Conservation (phyloP, 2,113 vertebrate species). For the Dicaeum eximium region DNA sequence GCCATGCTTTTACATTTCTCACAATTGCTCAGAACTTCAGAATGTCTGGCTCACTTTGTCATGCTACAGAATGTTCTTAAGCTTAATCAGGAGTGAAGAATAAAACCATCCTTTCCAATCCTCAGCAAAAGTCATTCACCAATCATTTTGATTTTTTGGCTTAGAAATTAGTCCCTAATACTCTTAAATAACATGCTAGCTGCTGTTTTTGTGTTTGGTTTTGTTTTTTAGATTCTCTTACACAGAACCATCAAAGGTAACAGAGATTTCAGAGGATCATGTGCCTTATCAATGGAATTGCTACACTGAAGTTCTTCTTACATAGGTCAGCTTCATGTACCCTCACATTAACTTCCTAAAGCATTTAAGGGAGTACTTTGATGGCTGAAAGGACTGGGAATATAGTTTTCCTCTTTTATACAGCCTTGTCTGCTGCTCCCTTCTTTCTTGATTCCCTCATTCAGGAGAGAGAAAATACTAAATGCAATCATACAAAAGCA, state of each 20-base stretch:
- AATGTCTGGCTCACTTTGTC: not conserved
- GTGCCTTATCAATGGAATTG: rapidly evolving
- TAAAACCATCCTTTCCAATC: not conserved
- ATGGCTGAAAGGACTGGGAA: not conserved
- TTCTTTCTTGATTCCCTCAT: not conserved
- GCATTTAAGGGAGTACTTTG: rapidly evolving
- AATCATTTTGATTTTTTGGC: not conserved
- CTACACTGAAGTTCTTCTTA: not conserved
- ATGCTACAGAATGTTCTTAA: not conserved
- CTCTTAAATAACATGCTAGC: not conserved
- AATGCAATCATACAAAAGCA: not conserved
- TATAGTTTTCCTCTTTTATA: not conserved
- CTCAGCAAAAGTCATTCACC: rapidly evolving
- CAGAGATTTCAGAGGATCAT: not conserved
- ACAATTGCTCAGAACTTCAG: not conserved
- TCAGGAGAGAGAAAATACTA: not conserved
- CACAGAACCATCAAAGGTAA: not conserved
- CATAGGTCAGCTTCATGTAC: not conserved
- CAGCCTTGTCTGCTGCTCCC: not conserved
- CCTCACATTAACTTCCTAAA: not conserved
- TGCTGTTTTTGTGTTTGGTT: not conserved
- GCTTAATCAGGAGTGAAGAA: not conserved
- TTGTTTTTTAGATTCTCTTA: not conserved
- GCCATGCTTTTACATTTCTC: not conserved
- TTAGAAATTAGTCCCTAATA: not conserved